Evolutionary conservation across 2,888 invertebrate species (phyloP).

Genomic region (Reticulitermes lucifugus): DNA sequence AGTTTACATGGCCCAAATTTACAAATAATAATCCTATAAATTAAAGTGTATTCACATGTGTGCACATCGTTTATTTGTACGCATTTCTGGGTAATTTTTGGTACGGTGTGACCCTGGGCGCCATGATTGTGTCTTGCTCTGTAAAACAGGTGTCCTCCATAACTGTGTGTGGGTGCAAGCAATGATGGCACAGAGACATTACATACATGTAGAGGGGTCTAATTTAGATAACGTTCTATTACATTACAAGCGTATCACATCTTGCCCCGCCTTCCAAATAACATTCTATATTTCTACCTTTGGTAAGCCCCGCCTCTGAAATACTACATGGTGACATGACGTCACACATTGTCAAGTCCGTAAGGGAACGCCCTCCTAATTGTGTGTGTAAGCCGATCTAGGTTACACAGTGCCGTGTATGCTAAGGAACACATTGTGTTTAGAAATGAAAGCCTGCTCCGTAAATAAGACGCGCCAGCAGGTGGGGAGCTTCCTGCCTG

Average conservation of each 20-base stretch:
- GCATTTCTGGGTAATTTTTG: background rate
- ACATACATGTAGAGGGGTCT: background rate
- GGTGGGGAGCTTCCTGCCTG: too few species aligned
- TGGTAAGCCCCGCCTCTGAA: constrained; percentile 12
- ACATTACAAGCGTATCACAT: background rate
- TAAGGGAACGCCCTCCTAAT: constrained; percentile 33
- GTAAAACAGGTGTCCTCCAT: background rate
- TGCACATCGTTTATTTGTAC: background rate
- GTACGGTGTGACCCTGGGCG: background rate
- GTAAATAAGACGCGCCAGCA: background rate
- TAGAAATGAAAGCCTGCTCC: background rate
- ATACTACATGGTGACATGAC: constrained; percentile 19
- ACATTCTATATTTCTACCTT: constrained; percentile 23
- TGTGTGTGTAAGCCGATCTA: background rate
- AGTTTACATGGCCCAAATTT: too few species aligned
- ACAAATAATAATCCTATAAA: background rate
- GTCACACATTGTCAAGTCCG: constrained; percentile 16
- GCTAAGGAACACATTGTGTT: background rate
- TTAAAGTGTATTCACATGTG: background rate
- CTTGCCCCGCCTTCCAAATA: constrained; percentile 25
- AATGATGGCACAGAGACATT: background rate
- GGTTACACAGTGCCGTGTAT: background rate
- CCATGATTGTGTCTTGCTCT: background rate
- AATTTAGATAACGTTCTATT: constrained; percentile 34
- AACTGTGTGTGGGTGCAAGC: background rate